Percentiles rank a stretch among this genome's conserved stretches.
phyloP scores from a whole-genome alignment of 2,888 invertebrate species.

The Drosophila tanythrix region DNA sequence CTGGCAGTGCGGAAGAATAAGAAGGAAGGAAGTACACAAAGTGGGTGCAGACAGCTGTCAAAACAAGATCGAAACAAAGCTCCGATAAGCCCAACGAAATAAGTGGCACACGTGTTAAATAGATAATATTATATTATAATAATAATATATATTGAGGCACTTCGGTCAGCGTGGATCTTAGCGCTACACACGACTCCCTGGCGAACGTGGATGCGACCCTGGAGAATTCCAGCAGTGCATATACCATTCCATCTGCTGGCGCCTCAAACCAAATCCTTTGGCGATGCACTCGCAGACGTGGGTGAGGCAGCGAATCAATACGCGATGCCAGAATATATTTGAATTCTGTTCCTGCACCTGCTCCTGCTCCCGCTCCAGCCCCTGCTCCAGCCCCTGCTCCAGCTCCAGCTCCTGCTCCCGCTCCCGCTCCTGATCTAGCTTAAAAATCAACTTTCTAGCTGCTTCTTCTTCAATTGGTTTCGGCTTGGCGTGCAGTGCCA shows the following conservation, averaged over 20 bases:
- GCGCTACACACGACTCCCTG: neutral
- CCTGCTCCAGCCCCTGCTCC: neutral
- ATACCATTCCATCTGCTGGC: constrained; percentile 54
- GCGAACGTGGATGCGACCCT: neutral
- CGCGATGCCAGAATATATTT: constrained; percentile 14
- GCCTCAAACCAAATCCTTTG: constrained; percentile 51
- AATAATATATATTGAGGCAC: neutral
- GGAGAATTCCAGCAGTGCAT: constrained; percentile 62
- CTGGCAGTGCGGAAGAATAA: constrained; percentile 26
- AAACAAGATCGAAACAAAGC: constrained; percentile 3
- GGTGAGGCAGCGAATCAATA: constrained; percentile 24
- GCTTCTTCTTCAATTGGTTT: neutral
- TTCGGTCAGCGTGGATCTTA: neutral
- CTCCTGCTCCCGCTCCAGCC: neutral
- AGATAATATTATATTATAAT: neutral
- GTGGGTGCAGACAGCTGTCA: constrained; percentile 27
- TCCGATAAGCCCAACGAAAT: neutral
- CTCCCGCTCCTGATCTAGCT: neutral
- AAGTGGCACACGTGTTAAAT: neutral
- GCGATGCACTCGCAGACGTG: constrained; percentile 39
- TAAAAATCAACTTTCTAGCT: too few relatives aligned
- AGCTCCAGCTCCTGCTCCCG: neutral
- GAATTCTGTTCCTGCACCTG: neutral
- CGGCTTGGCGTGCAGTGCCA: constrained; percentile 13
- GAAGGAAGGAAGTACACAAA: constrained; percentile 25